Percentiles rank a stretch among this genome's conserved stretches.
Evolutionary conservation across 2,797 vertebrate species (phyloP).

Genomic region (Lepilemur septentrionalis): DNA sequence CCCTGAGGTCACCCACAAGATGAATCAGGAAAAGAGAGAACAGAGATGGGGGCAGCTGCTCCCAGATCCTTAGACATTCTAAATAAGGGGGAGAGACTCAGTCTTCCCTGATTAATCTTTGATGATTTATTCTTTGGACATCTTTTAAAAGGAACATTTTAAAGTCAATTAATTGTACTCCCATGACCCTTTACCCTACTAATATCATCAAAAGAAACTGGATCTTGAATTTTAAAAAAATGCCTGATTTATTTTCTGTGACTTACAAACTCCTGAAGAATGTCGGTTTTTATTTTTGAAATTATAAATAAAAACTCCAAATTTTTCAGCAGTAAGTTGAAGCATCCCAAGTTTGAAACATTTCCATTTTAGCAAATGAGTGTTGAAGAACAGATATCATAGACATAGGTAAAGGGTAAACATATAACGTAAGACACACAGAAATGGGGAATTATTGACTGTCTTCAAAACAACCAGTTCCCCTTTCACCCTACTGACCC

Average conservation of each 20-base stretch:
- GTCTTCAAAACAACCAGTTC: background rate
- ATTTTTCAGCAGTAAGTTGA: background rate
- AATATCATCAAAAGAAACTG: slow-evolving; percentile 69
- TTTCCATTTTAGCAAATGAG: background rate
- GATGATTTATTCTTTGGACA: slow-evolving; percentile 66
- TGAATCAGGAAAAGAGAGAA: slow-evolving; percentile 57
- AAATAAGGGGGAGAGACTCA: slow-evolving; percentile 19
- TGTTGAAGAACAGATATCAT: background rate
- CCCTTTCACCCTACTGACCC: background rate
- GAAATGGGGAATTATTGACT: background rate
- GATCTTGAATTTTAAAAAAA: slow-evolving; percentile 50
- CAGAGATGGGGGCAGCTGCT: slow-evolving; percentile 45
- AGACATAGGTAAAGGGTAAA: background rate
- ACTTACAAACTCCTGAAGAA: slow-evolving; percentile 18
- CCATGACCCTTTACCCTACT: slow-evolving; percentile 41
- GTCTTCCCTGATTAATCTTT: slow-evolving; percentile 61
- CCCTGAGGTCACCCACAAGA: slow-evolving; percentile 35
- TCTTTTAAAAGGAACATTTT: slow-evolving; percentile 67
- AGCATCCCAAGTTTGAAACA: background rate
- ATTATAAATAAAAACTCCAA: slow-evolving; percentile 24
- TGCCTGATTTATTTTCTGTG: slow-evolving; percentile 42
- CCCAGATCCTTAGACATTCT: slow-evolving; percentile 34
- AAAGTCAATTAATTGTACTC: slow-evolving; percentile 70
- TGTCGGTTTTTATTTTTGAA: background rate
- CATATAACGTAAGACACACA: background rate